A percentile compares a stretch with the other conserved stretches of the same genome.
Evolutionary conservation across 2,113 vertebrate species (phyloP).

Genomic region (Centropristis striata): DNA sequence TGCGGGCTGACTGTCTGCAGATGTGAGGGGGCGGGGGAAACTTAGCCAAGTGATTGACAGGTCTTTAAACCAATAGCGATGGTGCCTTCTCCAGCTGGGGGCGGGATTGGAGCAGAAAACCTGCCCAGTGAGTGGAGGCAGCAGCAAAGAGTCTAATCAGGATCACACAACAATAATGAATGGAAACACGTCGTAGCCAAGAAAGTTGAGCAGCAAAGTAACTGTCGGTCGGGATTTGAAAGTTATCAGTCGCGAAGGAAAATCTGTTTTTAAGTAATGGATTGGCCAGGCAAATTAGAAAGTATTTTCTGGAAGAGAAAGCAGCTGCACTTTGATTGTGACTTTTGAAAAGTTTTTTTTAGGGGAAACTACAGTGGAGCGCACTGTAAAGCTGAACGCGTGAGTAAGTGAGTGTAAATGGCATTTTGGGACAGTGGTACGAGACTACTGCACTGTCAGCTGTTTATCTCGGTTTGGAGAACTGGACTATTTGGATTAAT

Average conservation of each 20-base stretch:
- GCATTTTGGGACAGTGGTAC: conserved; percentile 54
- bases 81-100: not conserved
- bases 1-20: conserved; percentile 42
- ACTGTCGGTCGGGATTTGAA: conserved; percentile 54
- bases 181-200: conserved; percentile 81
- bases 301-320: conserved; percentile 60
- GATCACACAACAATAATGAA: conserved; percentile 85
- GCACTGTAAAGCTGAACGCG: conserved; percentile 49
- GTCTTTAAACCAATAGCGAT: conserved; percentile 35
- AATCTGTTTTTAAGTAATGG: conserved; percentile 73
- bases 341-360: conserved; percentile 63
- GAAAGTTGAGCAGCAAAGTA: conserved; percentile 74
- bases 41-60: conserved; percentile 39
- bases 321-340: conserved; percentile 51
- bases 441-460: conserved; percentile 56
- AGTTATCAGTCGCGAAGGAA: conserved; percentile 25
- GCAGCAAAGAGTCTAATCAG: conserved; percentile 70
- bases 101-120: conserved; percentile 59
- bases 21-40: conserved; percentile 58
- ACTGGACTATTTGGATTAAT: conserved; percentile 58
- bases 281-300: conserved; percentile 67
- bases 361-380: conserved; percentile 45
- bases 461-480: conserved; percentile 21
- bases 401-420: conserved; percentile 57
- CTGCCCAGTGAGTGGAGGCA: conserved; percentile 71